These are phyloP conservation scores for Phytoseiulus persimilis DNA, from an alignment of 2,888 invertebrate species.

Conservation along the genomic window DNA sequence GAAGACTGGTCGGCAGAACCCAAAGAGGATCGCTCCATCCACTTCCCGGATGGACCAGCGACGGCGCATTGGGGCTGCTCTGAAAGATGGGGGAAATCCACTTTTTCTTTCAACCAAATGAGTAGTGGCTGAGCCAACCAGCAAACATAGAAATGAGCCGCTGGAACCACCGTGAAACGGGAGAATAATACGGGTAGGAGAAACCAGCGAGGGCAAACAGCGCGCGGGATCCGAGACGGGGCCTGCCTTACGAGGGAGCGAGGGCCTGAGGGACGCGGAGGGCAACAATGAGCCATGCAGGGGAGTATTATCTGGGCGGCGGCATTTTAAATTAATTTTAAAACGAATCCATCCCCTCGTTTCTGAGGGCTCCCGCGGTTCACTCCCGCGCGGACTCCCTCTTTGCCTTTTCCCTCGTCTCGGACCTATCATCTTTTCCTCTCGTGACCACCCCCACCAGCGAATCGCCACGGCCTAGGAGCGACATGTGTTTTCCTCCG, in stretches of 20 bases:
- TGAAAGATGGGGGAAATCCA: background rate
- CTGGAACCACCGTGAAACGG: background rate
- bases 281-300: background rate
- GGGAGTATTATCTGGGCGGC: slow-evolving; percentile 18
- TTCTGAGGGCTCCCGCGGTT: background rate
- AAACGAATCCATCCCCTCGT: slow-evolving; percentile 10
- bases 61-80: no score
- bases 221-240: slow-evolving; percentile 24
- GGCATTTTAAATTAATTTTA: slow-evolving; percentile 38
- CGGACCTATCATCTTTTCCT: background rate
- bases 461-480: no score
- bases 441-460: no score
- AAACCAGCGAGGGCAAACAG: background rate
- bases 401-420: background rate
- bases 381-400: background rate
- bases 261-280: background rate
- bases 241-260: background rate
- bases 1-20: no score
- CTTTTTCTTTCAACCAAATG: background rate
- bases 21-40: no score
- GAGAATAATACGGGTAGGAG: background rate
- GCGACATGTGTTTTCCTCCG: no score
- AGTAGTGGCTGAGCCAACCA: background rate
- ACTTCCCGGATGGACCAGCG: no score
- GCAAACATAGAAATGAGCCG: background rate